A percentile compares a stretch with the other conserved stretches of the same genome.
Conservation (phyloP, 2,797 vertebrate genomes). For the Gadopsis marmoratus region DNA sequence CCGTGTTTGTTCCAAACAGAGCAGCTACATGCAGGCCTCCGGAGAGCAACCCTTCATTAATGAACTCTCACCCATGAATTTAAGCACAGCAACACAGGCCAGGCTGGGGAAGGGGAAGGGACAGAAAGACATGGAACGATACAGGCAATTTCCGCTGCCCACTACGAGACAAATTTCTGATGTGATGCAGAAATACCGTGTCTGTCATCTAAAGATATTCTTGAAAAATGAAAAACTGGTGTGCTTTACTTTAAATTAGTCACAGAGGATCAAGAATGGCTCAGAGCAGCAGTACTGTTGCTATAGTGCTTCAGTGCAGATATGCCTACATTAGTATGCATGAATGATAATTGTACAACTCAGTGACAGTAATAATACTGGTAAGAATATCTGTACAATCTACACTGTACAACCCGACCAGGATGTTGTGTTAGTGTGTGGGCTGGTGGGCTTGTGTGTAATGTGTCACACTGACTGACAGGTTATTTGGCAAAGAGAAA, state of each 20-base stretch:
- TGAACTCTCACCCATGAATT: constrained; percentile 59
- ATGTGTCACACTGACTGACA: constrained; percentile 81
- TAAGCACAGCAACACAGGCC: constrained; percentile 43
- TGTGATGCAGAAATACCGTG: constrained; percentile 30
- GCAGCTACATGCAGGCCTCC: constrained; percentile 65
- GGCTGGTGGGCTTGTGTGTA: constrained; percentile 63
- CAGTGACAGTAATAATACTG: constrained; percentile 37
- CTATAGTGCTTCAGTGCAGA: constrained; percentile 38
- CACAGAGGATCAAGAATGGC: constrained; percentile 35
- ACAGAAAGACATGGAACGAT: constrained; percentile 44
- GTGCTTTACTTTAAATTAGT: constrained; percentile 37
- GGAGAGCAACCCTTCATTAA: constrained; percentile 62
- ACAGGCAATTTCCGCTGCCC: constrained; percentile 37
- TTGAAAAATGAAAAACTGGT: constrained; percentile 24
- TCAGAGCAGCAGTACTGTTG: constrained; percentile 39
- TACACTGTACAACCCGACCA: neutral
- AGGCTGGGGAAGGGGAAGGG: neutral
- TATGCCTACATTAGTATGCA: constrained; percentile 40
- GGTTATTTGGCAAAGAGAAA: constrained; percentile 87
- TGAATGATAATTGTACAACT: constrained; percentile 37
- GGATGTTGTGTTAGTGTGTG: constrained; percentile 38
- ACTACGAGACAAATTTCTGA: constrained; percentile 39
- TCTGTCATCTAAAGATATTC: constrained; percentile 46
- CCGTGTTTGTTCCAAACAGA: constrained; percentile 71
- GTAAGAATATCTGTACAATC: constrained; percentile 22